These are phyloP conservation scores for Drosophila willistoni DNA, from an alignment of 1,140 invertebrate species.

Conservation along the genomic window DNA sequence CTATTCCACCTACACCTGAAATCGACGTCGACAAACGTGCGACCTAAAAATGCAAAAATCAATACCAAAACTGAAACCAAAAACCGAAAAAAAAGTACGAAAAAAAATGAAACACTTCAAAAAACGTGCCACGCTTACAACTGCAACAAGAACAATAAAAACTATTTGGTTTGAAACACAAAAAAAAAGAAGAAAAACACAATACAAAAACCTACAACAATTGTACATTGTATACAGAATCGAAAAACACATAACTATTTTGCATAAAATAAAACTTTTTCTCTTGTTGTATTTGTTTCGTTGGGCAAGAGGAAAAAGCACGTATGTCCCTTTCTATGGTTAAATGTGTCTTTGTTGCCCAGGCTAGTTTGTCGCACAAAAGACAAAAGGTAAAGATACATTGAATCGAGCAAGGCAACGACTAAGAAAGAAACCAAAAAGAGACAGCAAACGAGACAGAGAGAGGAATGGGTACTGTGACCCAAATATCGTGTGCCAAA, in stretches of 20 bases:
- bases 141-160: conserved; percentile 37
- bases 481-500: background rate
- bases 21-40: conserved; percentile 38
- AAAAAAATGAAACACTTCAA: conserved; percentile 29
- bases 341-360: conserved; percentile 48
- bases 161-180: conserved; percentile 7
- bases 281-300: conserved; percentile 21
- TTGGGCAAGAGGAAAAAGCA: conserved; percentile 14
- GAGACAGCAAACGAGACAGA: background rate
- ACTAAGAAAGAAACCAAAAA: background rate
- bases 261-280: conserved; percentile 75
- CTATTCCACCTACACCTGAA: conserved; percentile 19
- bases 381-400: conserved; percentile 51
- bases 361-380: conserved; percentile 58
- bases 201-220: conserved; percentile 45
- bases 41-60: conserved; percentile 74
- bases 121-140: conserved; percentile 29
- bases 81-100: conserved; percentile 21
- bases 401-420: conserved; percentile 1
- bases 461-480: background rate
- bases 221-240: conserved; percentile 54
- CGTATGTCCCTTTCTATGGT: conserved; percentile 28
- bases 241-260: conserved; percentile 69
- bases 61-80: conserved; percentile 44
- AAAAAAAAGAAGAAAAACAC: conserved; percentile 13